Base-by-base conservation (phyloP, 1,140 invertebrate genomes). In the Lordiphosa mommai region DNA sequence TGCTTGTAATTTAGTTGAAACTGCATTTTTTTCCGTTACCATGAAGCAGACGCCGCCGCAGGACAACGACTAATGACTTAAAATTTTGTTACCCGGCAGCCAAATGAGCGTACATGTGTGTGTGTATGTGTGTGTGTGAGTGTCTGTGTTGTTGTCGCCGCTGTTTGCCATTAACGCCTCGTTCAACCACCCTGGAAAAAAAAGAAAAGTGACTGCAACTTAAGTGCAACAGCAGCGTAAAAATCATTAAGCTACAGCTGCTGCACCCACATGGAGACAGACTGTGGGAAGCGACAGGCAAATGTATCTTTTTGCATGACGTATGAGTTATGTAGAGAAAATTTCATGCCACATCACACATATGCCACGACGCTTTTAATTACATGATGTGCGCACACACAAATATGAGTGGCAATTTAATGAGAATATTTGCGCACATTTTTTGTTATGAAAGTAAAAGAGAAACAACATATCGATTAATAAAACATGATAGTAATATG, bases 191-290 rank as follows among this genome's bases (percentile, higher is more conserved):
- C 32, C 20, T 3, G 16, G 10, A 40, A 38, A 61, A 38, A 55
- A 44, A 23, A 55, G 51, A 73, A 67, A 66, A 41, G 38, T 41
- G 23, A 52, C 51, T 70, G 46, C 65, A 79, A 74, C 70, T 74
- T 74, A 70, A 79, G 74, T 80, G 76, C 65, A 80, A 58, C 32
- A 74, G 46, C 52, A 74, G 70, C 56, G 70, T 69, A 68, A 73
- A 79, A 79, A 79, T 82, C 74, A 82, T 79, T 79, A 79, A 79
- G 70, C 70, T 80, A 17, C 74, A 79, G 59, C 70, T 80, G 69
- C 48, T 51, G 40, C 63, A 40, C 34, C 29, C 20, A 33, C 41
- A 53, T 37, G 34, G 29, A 29, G 30, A 40, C 8, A 29, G 30
- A 9, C n/a, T 29, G 7, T 33, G 30, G 9, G 37, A 29, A 36